Conservation (phyloP, 2,888 invertebrate species). For the Gandaritis pyraliata region DNA sequence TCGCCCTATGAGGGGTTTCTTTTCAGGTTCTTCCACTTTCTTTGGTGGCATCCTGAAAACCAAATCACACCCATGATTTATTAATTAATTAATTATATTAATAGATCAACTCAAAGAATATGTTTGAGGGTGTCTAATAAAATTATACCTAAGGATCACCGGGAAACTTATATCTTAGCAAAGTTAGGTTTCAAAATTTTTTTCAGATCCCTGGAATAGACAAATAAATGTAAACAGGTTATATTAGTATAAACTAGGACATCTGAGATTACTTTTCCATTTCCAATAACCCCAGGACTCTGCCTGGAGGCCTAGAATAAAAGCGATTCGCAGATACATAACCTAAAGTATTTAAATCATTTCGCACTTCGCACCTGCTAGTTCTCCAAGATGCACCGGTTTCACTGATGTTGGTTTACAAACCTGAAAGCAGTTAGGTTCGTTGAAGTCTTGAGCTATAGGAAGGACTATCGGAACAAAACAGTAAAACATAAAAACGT, state of each 20-base stretch:
- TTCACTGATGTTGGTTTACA: background rate
- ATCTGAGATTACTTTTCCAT: too few relatives aligned
- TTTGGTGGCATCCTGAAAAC: conserved; percentile 90
- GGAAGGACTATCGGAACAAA: background rate
- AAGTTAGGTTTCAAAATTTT: too few relatives aligned
- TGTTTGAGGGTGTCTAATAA: too few relatives aligned
- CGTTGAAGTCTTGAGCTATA: background rate
- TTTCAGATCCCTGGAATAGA: too few relatives aligned
- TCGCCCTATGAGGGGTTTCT: conserved; percentile 95
- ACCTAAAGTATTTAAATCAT: background rate
- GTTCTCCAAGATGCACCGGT: conserved; percentile 4
- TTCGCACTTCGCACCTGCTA: conserved; percentile 20
- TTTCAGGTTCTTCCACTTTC: conserved; percentile 95
- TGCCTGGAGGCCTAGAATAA: background rate
- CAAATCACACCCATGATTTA: background rate
- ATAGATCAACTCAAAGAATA: too few relatives aligned
- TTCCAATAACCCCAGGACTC: too few relatives aligned
- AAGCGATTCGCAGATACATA: background rate
- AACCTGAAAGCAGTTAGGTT: conserved; percentile 22
- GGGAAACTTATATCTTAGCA: too few relatives aligned
- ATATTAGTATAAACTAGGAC: too few relatives aligned
- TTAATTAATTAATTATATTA: too few relatives aligned
- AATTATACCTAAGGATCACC: too few relatives aligned
- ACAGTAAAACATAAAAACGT: conserved; percentile 12
- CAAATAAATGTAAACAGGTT: too few relatives aligned